Base-by-base conservation (phyloP, 2,888 invertebrate genomes). In the Anagyrus pseudococci region DNA sequence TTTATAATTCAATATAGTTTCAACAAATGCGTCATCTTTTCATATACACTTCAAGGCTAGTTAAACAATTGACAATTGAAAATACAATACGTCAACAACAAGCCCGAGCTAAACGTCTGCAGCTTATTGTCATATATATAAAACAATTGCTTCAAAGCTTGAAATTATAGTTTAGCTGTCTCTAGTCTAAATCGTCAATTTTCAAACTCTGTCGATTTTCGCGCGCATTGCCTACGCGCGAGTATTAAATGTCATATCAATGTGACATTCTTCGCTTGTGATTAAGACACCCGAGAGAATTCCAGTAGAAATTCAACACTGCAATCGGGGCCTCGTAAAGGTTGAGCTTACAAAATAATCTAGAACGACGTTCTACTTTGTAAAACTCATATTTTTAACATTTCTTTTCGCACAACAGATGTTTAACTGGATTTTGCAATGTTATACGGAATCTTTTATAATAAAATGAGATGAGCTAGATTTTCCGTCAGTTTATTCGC, bases 1-100 rank as follows among this genome's bases (percentile, higher is more conserved):
- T 62, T 58, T 61, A 52, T 65, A 55, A 65, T 61, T 58, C 58
- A 58, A 58, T 61, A 47, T 40, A 43, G 49, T 43, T 62, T 56
- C 37, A 55, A 62, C 6, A 55, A 65, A 25, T 55, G 54, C 58
- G 55, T 55, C 52, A 57, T 59, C 50, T 58, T 10, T 2, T 37
- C 40, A 13, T 52, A n/a, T n/a, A n/a, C n/a, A n/a, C n/a, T n/a
- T 20, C 59, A 54, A 44, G 44, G 49, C 44, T 25, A 19, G 44
- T 7, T 47, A 8, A 52, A 44, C 22, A 54, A 58, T 58, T 17
- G 37, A 55, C 58, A 26, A 56, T 33, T 33, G 33, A 43, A 29
- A 56, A 40, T 56, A 20, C 48, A 55, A 62, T 53, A 29, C n/a
- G 29, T 13, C 22, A 54, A n/a, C 33, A 29, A 37, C n/a, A n/a